phyloP scores from a whole-genome alignment of 2,113 vertebrate genomes.

The Mungos mungo region DNA sequence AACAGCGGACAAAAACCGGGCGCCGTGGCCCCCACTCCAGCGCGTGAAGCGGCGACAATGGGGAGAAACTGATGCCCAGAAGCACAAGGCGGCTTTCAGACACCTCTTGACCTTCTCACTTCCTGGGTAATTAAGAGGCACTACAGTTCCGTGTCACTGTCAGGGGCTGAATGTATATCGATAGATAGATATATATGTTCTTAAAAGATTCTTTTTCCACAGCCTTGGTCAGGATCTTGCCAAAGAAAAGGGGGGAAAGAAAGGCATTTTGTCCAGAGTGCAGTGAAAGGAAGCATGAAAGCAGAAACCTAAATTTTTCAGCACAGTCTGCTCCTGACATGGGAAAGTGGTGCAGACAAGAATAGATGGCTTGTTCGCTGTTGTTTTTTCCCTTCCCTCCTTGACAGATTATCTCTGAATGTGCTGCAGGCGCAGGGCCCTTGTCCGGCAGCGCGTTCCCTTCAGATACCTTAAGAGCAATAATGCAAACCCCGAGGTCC shows the following conservation, averaged over 20 bases:
- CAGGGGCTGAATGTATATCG: conserved; percentile 73
- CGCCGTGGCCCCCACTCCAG: conserved; percentile 55
- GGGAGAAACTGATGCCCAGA: conserved; percentile 77
- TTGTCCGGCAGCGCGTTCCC: conserved; percentile 1
- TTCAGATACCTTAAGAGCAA: conserved; percentile 74
- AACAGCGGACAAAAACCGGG: conserved; percentile 68
- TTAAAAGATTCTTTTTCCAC: conserved; percentile 79
- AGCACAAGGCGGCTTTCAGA: conserved; percentile 67
- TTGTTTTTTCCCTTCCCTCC: conserved; percentile 71
- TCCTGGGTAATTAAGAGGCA: conserved; percentile 86
- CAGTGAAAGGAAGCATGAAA: conserved; percentile 85
- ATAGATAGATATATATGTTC: conserved; percentile 71
- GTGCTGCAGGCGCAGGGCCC: conserved; percentile 71
- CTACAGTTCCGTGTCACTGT: conserved; percentile 76
- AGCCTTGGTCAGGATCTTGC: conserved; percentile 79
- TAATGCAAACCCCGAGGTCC: conserved; percentile 54
- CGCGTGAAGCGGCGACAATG: conserved; percentile 72
- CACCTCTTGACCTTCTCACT: conserved; percentile 82
- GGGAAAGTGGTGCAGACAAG: conserved; percentile 87
- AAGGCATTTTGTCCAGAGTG: conserved; percentile 86
- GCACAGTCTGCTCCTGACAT: conserved; percentile 85
- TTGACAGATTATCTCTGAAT: conserved; percentile 86
- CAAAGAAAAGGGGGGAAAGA: conserved; percentile 79
- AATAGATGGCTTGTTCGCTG: conserved; percentile 86
- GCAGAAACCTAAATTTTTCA: conserved; percentile 85